A percentile compares a stretch with the other conserved stretches of the same genome.
Evolutionary conservation across 2,113 vertebrate genomes (phyloP).

Genomic region (Puffinus mauretanicus): DNA sequence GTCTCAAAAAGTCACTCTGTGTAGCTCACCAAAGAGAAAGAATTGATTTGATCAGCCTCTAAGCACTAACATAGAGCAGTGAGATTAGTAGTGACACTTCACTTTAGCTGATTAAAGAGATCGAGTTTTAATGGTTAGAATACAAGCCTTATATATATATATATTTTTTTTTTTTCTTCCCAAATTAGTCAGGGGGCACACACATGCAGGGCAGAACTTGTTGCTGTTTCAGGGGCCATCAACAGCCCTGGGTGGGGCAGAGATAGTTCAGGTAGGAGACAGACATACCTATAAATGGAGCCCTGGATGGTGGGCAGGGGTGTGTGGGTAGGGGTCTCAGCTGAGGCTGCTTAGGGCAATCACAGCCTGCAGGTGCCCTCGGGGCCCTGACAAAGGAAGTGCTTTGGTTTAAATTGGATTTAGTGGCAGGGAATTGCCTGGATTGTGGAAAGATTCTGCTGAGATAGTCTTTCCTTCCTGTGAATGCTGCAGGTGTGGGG

Average conservation of each 20-base stretch:
- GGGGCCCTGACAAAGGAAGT: background rate
- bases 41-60: background rate
- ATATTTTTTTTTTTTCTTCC: no score
- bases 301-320: no score
- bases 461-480: rapidly evolving
- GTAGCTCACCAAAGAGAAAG: background rate
- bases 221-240: background rate
- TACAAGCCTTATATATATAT: background rate
- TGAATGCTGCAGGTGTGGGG: rapidly evolving
- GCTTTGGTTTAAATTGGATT: background rate
- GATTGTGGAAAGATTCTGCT: background rate
- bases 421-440: rapidly evolving
- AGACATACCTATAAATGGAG: rapidly evolving
- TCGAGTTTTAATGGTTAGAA: background rate
- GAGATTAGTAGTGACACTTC: background rate
- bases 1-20: background rate
- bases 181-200: rapidly evolving
- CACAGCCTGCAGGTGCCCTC: background rate
- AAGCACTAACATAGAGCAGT: background rate
- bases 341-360: background rate
- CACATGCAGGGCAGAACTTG: background rate
- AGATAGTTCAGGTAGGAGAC: background rate
- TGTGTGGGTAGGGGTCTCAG: background rate
- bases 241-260: no score
- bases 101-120: background rate